Conservation (phyloP, 2,888 invertebrate species). For the Drosophila picticornis region DNA sequence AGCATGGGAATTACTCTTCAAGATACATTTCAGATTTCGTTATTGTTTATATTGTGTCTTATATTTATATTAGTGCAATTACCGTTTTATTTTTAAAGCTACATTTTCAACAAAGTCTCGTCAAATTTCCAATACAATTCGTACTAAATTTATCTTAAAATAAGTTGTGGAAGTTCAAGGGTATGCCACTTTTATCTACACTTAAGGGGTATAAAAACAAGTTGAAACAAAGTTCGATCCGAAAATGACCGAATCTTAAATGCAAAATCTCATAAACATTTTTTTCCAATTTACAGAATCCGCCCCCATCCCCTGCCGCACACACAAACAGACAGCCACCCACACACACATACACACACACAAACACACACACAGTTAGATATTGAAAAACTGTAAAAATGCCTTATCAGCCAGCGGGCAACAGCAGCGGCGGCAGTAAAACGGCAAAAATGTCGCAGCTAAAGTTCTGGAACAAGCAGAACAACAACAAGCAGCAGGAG, state of each 20-base stretch:
- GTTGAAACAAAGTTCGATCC: constrained; percentile 18
- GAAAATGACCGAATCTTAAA: constrained; percentile 1
- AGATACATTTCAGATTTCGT: background rate
- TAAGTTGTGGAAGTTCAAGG: background rate
- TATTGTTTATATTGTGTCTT: background rate
- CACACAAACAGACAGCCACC: background rate
- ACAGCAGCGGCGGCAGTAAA: constrained; percentile 57
- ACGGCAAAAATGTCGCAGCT: constrained; percentile 87
- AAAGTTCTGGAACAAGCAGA: constrained; percentile 89
- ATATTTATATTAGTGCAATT: background rate
- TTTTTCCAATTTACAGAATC: constrained; percentile 32
- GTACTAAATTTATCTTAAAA: background rate
- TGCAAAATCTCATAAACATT: constrained; percentile 21
- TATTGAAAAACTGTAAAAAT: constrained; percentile 38
- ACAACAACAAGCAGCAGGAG: constrained; percentile 85
- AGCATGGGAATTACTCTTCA: background rate
- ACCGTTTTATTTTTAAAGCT: background rate
- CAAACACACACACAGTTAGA: background rate
- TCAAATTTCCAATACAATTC: background rate
- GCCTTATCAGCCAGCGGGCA: constrained; percentile 74
- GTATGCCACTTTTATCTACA: no score
- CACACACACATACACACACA: background rate
- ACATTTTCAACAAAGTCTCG: background rate
- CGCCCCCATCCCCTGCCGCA: background rate
- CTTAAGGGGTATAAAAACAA: background rate